These are phyloP conservation scores for Poecile montanus DNA, from an alignment of 2,797 vertebrate species.

Conservation along the genomic window DNA sequence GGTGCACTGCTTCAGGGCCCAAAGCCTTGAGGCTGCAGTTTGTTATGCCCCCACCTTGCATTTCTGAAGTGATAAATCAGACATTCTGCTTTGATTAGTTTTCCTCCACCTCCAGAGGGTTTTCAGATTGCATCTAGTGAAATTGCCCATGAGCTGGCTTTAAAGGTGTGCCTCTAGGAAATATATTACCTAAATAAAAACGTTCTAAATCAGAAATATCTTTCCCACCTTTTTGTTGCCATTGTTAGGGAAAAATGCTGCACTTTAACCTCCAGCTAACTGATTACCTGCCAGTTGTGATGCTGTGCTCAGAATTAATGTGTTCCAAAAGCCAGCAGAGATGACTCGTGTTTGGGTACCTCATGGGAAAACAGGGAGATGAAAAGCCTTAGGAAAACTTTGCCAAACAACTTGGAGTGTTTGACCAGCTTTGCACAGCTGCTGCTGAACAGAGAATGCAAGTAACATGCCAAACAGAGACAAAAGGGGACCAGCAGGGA, in stretches of 20 bases:
- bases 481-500: not conserved
- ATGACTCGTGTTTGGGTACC: conserved; percentile 29
- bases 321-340: conserved; percentile 32
- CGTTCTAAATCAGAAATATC: not conserved
- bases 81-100: not conserved
- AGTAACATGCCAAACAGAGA: not conserved
- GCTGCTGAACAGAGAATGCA: conserved; percentile 17
- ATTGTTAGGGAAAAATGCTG: conserved; percentile 2
- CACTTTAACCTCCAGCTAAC: conserved; percentile 14
- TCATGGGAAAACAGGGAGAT: conserved; percentile 32
- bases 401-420: conserved; percentile 34
- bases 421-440: conserved; percentile 54
- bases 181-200: not conserved
- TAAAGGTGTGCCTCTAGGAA: not conserved
- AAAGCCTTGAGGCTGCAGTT: not conserved
- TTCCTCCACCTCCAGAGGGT: not conserved
- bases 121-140: not conserved
- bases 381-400: conserved; percentile 51
- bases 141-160: not conserved
- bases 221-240: not conserved
- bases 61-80: not conserved
- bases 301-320: conserved; percentile 36
- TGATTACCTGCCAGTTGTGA: conserved; percentile 19
- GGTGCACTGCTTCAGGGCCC: not conserved
- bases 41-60: fast-evolving